Conservation (phyloP, 2,888 invertebrate species). For the Spodoptera picta region DNA sequence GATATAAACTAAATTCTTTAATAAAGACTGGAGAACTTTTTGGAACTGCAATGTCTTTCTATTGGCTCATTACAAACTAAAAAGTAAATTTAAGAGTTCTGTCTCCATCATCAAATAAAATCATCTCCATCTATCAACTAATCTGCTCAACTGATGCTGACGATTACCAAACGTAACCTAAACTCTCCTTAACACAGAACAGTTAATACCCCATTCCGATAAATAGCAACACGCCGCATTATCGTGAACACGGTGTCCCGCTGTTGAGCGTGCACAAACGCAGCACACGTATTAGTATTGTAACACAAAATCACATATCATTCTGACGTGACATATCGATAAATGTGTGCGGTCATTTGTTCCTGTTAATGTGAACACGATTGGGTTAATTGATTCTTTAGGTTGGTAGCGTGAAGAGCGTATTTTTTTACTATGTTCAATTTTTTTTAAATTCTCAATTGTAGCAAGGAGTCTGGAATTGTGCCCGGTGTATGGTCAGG, state of each 20-base stretch:
- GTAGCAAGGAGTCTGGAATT: no score
- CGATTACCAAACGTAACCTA: constrained; percentile 11
- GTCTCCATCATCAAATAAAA: no score
- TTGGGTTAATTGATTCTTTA: constrained; percentile 39
- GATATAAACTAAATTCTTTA: no score
- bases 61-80: no score
- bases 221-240: constrained; percentile 73
- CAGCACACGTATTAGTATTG: constrained; percentile 63
- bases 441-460: no score
- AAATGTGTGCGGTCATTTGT: constrained; percentile 43
- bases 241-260: constrained; percentile 70
- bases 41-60: no score
- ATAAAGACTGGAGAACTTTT: no score
- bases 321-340: constrained; percentile 59
- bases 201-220: constrained; percentile 70
- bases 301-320: constrained; percentile 69
- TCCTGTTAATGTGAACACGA: constrained; percentile 39
- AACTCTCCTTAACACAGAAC: constrained; percentile 45
- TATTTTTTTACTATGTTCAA: not conserved
- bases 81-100: no score
- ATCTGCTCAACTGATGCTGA: no score
- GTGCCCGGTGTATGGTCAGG: no score
- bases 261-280: constrained; percentile 59
- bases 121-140: no score
- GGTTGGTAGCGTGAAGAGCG: constrained; percentile 8